Evolutionary conservation across 2,797 vertebrate genomes (phyloP), one percentile per base, ranked within the genome.

Genomic region (Acanthopagrus latus): DNA sequence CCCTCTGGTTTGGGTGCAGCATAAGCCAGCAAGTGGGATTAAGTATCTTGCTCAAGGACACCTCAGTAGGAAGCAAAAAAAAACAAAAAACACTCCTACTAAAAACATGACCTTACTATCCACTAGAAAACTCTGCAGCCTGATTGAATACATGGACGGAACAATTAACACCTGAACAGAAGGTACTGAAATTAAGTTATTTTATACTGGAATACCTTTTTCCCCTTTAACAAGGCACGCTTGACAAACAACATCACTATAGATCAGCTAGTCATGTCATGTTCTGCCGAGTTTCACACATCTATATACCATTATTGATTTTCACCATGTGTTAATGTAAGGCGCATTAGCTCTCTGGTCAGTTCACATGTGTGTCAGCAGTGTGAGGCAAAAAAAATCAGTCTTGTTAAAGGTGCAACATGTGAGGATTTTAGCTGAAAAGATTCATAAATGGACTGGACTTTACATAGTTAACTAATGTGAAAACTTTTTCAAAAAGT

Each of bases 21-120:
- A 62, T 83, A 46, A 73, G 80, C 56, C 41, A 73, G 65, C 70
- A 71, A 66, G 67, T 70, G 72, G 84, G 71, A 84, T 74, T 83
- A 80, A 25, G 51, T n/a, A 52, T 63, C 51, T 54, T 54, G 70
- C 74, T 86, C 80, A 84, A 84, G 77, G 77, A 79, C 69, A 69
- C 64, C 84, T 70, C 18, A 68, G 73, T 7, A 55, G 23, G 64
- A 58, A 69, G 51, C 27, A 27, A 62, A 41, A 43, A n/a, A n/a
- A 27, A 62, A 43, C n/a, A n/a, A n/a, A n/a, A n/a, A n/a, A n/a
- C n/a, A 38, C 29, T 20, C 3, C 25, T 70, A 46, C 44, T 74
- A 25, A 71, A 75, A 78, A 71, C 51, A 69, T 47, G 25, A 62
- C 58, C 38, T 65, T 10, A 13, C n/a, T 17, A 8, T 50, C 9